phyloP scores from a whole-genome alignment of 2,113 vertebrate genomes.

The Athene cunicularia region DNA sequence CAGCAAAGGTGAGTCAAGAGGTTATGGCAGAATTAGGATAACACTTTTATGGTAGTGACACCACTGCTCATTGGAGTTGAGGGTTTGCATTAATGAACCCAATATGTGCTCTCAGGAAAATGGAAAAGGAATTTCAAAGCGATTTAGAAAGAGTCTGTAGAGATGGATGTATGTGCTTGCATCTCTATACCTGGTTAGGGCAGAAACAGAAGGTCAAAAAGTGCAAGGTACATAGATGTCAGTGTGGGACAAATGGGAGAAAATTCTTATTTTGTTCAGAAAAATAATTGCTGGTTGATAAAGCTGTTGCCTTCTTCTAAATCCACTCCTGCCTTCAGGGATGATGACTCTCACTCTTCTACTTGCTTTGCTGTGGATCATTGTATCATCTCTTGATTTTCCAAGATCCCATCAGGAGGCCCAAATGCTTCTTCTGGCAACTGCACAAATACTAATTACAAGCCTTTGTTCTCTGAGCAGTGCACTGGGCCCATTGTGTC shows the following conservation, averaged over 20 bases:
- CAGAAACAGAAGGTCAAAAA: background rate
- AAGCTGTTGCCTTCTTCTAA: background rate
- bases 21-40: background rate
- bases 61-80: background rate
- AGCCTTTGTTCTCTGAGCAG: background rate
- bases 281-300: background rate
- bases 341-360: background rate
- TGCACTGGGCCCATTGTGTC: rapidly evolving
- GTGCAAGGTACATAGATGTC: background rate
- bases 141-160: background rate
- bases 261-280: background rate
- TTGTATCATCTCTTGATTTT: background rate
- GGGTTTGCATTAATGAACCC: background rate
- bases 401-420: background rate
- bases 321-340: background rate
- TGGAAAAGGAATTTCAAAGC: background rate
- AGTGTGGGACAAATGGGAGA: background rate
- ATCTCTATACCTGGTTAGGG: background rate
- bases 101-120: background rate
- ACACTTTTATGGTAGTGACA: background rate
- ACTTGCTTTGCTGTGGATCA: background rate
- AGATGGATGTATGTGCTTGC: background rate
- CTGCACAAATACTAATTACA: background rate
- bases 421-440: background rate
- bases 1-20: background rate